These are phyloP conservation scores for Branchellion lobata DNA, from an alignment of 2,888 invertebrate species.

Conservation along the genomic window DNA sequence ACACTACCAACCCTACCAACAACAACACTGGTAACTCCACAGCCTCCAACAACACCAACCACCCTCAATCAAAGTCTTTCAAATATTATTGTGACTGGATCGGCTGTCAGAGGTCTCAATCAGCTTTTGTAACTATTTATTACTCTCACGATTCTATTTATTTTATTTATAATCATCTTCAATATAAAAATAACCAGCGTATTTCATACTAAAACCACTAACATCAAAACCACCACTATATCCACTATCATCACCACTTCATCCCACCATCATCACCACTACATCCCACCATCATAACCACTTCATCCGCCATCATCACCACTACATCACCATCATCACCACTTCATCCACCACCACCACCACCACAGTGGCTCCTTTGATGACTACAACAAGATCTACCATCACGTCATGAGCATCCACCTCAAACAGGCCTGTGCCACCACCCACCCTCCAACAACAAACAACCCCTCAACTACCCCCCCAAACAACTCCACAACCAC, in stretches of 20 bases:
- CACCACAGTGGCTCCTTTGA: background rate
- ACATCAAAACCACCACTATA: background rate
- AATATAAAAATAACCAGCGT: background rate
- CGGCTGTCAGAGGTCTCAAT: background rate
- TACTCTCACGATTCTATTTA: background rate
- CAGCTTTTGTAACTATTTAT: too few species aligned
- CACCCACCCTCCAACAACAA: background rate
- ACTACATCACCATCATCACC: too few species aligned
- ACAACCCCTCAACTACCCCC: background rate
- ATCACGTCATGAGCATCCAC: background rate
- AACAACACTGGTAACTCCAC: background rate
- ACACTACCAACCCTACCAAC: background rate
- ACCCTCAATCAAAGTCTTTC: background rate
- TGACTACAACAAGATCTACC: background rate
- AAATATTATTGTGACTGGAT: slow-evolving; percentile 10
- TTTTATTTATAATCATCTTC: background rate
- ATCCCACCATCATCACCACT: background rate
- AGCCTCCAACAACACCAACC: background rate
- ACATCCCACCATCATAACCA: background rate
- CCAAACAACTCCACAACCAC: background rate
- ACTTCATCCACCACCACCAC: background rate
- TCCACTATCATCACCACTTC: background rate
- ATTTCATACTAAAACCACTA: too few species aligned
- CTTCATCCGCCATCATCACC: background rate
- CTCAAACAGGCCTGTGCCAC: background rate